Evolutionary conservation across 2,113 vertebrate genomes (phyloP).

Genomic region (Leuciscus idus): DNA sequence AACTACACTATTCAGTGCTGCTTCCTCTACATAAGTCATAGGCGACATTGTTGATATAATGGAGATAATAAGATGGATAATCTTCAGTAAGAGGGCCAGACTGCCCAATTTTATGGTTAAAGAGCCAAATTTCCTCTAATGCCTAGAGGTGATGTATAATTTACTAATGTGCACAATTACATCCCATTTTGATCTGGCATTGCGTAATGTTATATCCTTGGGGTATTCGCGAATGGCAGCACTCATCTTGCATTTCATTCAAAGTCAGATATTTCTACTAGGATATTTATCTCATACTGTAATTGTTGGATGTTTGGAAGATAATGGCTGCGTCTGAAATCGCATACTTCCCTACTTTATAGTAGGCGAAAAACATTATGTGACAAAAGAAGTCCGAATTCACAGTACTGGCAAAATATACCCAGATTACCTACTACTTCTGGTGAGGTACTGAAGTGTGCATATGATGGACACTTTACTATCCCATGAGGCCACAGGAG

Average conservation of each 20-base stretch:
- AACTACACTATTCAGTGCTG: not conserved
- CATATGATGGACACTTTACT: too few species aligned
- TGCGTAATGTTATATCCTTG: not conserved
- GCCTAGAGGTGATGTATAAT: conserved; percentile 34
- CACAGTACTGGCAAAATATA: too few species aligned
- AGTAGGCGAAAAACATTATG: too few species aligned
- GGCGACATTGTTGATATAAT: conserved; percentile 23
- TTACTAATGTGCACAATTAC: conserved; percentile 11
- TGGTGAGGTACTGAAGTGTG: too few species aligned
- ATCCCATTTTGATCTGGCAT: not conserved
- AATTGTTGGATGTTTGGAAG: too few species aligned
- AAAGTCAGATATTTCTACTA: not conserved
- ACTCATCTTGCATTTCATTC: not conserved
- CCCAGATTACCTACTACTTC: too few species aligned
- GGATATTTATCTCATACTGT: too few species aligned
- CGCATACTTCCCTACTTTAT: too few species aligned
- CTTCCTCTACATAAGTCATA: not conserved
- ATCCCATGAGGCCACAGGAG: too few species aligned
- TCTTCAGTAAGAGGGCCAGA: not conserved
- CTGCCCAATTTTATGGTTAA: conserved; percentile 6
- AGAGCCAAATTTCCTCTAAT: not conserved
- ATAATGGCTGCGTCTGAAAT: too few species aligned
- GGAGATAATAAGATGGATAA: conserved; percentile 25
- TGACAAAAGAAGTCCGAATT: too few species aligned
- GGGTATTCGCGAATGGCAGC: not conserved